phyloP scores from a whole-genome alignment of 2,797 vertebrate species.

The Protonibea diacanthus region DNA sequence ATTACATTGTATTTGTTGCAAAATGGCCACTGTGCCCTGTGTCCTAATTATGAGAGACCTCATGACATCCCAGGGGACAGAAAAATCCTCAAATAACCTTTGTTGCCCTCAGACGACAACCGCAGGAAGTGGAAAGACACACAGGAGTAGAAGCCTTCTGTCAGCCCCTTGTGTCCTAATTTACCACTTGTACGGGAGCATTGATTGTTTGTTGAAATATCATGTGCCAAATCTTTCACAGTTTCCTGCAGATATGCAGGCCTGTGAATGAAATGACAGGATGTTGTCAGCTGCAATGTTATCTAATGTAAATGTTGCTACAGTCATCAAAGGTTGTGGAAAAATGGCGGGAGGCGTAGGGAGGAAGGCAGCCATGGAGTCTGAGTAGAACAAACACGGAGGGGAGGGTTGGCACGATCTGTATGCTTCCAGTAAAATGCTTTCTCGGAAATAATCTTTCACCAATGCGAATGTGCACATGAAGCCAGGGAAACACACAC shows the following conservation, averaged over 20 bases:
- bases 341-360: constrained; percentile 10
- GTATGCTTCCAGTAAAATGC: constrained; percentile 46
- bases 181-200: constrained; percentile 16
- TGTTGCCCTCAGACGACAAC: constrained; percentile 37
- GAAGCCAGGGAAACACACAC: constrained; percentile 29
- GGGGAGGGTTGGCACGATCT: constrained; percentile 26
- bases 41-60: constrained; percentile 23
- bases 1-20: background rate
- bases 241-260: constrained; percentile 66
- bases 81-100: constrained; percentile 22
- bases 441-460: constrained; percentile 57
- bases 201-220: constrained; percentile 61
- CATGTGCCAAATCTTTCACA: constrained; percentile 42
- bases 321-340: constrained; percentile 24
- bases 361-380: constrained; percentile 40
- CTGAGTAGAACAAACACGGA: constrained; percentile 43
- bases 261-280: constrained; percentile 57
- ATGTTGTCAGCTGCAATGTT: constrained; percentile 41
- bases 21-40: background rate
- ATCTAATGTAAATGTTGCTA: constrained; percentile 23
- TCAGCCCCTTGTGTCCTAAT: constrained; percentile 36
- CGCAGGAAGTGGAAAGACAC: constrained; percentile 58
- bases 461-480: constrained; percentile 10
- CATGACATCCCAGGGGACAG: constrained; percentile 29
- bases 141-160: constrained; percentile 31